Conservation (phyloP, 2,113 vertebrate genomes). For the Gadus macrocephalus region DNA sequence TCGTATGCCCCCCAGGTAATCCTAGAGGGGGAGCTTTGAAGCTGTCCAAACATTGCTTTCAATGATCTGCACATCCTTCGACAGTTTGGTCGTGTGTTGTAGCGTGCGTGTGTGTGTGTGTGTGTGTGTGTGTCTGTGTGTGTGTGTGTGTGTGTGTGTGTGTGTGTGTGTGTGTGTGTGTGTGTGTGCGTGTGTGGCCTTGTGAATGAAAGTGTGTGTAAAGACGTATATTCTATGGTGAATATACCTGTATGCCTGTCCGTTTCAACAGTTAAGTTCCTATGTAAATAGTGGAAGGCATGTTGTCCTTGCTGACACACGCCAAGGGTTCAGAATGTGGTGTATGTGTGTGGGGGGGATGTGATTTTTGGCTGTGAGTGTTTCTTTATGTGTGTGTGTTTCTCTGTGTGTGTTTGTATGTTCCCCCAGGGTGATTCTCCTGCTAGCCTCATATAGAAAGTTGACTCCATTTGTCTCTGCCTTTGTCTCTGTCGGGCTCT, state of each 20-base stretch:
- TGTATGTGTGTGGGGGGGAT: no score
- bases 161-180: slow-evolving; percentile 13
- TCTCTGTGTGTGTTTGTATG: neutral
- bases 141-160: neutral
- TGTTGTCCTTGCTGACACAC: no score
- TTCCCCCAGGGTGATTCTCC: neutral
- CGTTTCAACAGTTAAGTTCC: no score
- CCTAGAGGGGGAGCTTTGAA: slow-evolving; percentile 21
- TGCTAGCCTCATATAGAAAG: slow-evolving; percentile 35
- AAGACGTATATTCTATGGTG: no score
- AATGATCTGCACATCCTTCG: slow-evolving; percentile 6
- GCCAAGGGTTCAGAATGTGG: no score
- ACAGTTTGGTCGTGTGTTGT: neutral
- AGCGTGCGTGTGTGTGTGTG: slow-evolving; percentile 2
- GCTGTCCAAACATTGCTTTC: slow-evolving; percentile 19
- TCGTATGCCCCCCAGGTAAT: slow-evolving; percentile 4
- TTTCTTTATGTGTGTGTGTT: neutral
- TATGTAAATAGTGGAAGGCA: no score
- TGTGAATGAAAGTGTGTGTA: no score
- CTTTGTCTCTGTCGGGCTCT: neutral
- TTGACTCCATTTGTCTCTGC: slow-evolving; percentile 29
- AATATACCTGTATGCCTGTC: no score
- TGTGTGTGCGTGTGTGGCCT: neutral
- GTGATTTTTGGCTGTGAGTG: no score
- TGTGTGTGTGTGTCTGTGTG: neutral